Evolutionary conservation across 2,797 vertebrate genomes (phyloP), one percentile per base, ranked within the genome.

Genomic region (Sardinella longiceps): DNA sequence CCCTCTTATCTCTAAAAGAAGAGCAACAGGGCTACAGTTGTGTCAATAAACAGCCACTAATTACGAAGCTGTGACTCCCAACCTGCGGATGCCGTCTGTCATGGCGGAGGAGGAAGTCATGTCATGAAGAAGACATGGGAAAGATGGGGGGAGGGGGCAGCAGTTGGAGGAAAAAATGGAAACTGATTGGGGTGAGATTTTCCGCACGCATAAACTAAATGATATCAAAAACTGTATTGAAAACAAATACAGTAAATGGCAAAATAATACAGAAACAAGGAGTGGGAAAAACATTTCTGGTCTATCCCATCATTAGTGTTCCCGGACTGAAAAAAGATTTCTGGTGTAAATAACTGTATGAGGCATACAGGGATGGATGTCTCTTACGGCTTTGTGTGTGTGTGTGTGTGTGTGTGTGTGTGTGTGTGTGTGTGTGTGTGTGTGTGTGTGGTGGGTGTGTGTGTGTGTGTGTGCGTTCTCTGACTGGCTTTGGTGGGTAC

Each of bases 11-110:
- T 77, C 39, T 39, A 33, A 5, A 15, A 39, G 33, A 18, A 39
- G 33, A 77, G 70, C 28, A 33, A 66, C 30, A 5, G 33, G 33
- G 37, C 12, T 39, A 6, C 33, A 37, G 33, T 5, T 43, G 39
- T 18, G 70, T 77, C 37, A 77, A 77, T 77, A 77, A 77, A 39
- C 33, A 77, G 70, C 37, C 70, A 77, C 70, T 77, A 77, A 77
- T 77, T 39, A 77, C 70, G 43, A 70, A 37, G 20, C 70, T 77
- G 37, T 33, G 37, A 43, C 2, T 77, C 15, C 20, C 30, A 2
- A 37, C 14, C 30, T 28, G 30, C 30, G 15, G 30, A 37, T 37
- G 63, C 4, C 15, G 30, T 70, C 14, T 37, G 33, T 5, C 66
- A 37, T 15, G 18, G 37, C 3, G 15, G 70, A 77, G 70, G 70